Evolutionary conservation across 2,888 invertebrate genomes (phyloP), one percentile per base, ranked within the genome.

Genomic region (Oscheius onirici): DNA sequence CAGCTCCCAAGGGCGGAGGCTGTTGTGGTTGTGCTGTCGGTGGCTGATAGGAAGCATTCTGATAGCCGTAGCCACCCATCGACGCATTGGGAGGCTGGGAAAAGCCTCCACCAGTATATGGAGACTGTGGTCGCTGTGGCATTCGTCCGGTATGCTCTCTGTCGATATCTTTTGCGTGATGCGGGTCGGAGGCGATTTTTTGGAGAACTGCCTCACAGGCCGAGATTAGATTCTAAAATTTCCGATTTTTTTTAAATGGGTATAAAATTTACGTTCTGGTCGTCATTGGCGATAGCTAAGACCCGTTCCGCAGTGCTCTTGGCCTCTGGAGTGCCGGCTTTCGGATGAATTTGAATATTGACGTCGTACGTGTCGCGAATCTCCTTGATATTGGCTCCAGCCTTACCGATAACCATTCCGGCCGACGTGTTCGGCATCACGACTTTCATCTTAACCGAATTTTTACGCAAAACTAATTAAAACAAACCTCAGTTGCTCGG

Each of bases 331-430:
- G 80, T 76, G 46, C 85, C 86, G 24, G 85, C 84, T 69, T 96
- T 96, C 90, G 95, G 95, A 87, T 95, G 95, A 88, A 95, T 95
- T 70, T 81, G 81, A 63, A 81, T 81, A 52, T 79, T 78, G 55
- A 79, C 79, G 13, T 71, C 75, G 44, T 79, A 82, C 10, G 76
- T 73, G 52, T 85, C 85, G 13, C 85, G 79, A 63, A 85, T 85
- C 63, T 85, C 85, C 89, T 95, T 95, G 87, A 96, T 96, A 89
- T 93, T 95, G 90, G 94, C 94, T 84, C 95, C 95, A 70, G 93
- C 94, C 89, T 96, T 96, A 86, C 95, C 95, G 88, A 96, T 96
- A 83, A 95, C 95, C 95, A 95, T 95, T 86, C 95, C 95, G 73
- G 95, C 95, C 57, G 95, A 95, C 66, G 94, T 95, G 89, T 95